Evolutionary conservation across 1,140 invertebrate species (phyloP), one percentile per base, ranked within the genome.

Genomic region (Euwallacea fornicatus): DNA sequence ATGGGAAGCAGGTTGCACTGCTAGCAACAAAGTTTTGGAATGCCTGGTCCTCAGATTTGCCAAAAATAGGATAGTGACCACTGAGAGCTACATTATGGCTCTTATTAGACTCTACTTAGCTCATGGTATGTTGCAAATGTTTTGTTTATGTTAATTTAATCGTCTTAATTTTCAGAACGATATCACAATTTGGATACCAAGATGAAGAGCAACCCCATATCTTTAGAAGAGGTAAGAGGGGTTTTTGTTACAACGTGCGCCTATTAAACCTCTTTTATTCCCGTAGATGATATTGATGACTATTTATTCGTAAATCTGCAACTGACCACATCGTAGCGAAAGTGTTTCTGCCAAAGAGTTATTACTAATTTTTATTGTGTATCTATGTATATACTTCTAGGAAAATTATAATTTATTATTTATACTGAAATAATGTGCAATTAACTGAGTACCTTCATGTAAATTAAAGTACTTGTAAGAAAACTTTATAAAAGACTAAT

Each of bases 1-100:
- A 60, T 88, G 88, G 86, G 89, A 89, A 81, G 86, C 88, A 33
- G 89, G 89, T 64, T 85, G 88, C 63, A 87, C 88, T 4, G 89
- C 89, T 7, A 88, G 86, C 76, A 91, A 91, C 80, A 91, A 91
- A 84, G 90, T 91, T 66, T 81, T 91, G 59, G 90, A 91, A 84
- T 89, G 89, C 80, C 79, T 90, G 13, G 87, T 91, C 53, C 80
- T 90, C 42, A 80, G 90, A 71, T 91, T 89, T 82, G 85, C 89
- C 11, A 87, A 87, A 78, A 87, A 87, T 79, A 82, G 82, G 62
- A 76, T 85, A 15, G 79, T 91, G 2, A 84, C 86, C 6, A 84
- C 87, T 0, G 89, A 90, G 81, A 85, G 86, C 72, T 90, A 88
- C 79, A 78, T 91, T 11, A 85, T 90, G 84, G 88, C 89, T 42